phyloP scores from a whole-genome alignment of 2,888 invertebrate species.

The Phymatocera aterrima region DNA sequence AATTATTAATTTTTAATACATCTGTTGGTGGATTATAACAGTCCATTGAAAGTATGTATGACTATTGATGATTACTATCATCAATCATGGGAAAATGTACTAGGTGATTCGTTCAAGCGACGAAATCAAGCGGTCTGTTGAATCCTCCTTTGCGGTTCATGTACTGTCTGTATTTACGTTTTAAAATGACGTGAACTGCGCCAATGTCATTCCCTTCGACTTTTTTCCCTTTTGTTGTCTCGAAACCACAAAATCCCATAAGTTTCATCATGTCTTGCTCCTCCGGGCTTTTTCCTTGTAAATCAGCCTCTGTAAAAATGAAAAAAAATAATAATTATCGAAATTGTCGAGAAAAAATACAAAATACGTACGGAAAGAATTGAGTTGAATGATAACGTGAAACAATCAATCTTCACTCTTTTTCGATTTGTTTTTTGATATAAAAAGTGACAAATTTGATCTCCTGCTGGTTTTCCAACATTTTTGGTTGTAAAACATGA shows the following conservation, averaged over 20 bases:
- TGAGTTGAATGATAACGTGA: no score
- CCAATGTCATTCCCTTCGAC: conserved; percentile 96
- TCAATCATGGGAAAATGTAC: neutral
- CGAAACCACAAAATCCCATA: conserved; percentile 98
- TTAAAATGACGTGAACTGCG: conserved; percentile 96
- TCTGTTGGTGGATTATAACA: no score
- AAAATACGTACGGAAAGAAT: no score
- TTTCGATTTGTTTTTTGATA: neutral
- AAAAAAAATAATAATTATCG: conserved; percentile 13
- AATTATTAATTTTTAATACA: no score
- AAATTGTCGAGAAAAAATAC: no score
- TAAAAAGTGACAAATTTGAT: no score
- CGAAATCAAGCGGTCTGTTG: conserved; percentile 97
- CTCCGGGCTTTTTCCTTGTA: conserved; percentile 93
- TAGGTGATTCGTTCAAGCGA: conserved; percentile 87
- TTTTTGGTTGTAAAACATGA: no score
- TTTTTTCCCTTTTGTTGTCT: conserved; percentile 97
- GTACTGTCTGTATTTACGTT: conserved; percentile 98
- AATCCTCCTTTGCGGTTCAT: conserved; percentile 99
- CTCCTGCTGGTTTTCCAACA: no score
- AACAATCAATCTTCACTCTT: neutral
- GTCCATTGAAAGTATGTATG: no score
- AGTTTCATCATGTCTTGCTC: conserved; percentile 96
- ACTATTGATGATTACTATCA: neutral
- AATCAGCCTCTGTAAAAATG: conserved; percentile 84